Evolutionary conservation across 2,888 invertebrate species (phyloP), one percentile per base, ranked within the genome.

Genomic region (Athetis lepigone): DNA sequence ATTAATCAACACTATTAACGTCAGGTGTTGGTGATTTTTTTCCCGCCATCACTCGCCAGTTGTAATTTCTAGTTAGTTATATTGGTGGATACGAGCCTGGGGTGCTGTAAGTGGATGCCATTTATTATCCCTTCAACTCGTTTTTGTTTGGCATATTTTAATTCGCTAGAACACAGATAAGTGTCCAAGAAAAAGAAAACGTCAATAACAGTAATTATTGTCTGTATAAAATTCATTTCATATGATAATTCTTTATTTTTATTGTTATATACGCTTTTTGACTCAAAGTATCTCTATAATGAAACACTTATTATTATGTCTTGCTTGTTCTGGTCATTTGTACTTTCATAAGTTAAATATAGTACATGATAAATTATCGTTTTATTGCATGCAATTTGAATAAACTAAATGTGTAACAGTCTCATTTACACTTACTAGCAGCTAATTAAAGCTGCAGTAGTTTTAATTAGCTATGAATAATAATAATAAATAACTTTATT

Each of bases 1-100:
- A 89, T 88, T 88, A 90, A 89, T 89, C 88, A 89, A 85, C 78
- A 49, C 77, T 77, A 81, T 83, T 80, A 77, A 51, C 73, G 71
- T 81, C 81, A 75, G 66, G 58, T 70, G 63, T 77, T 66, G 19
- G 47, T 47, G 43, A 63, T 77, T 82, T 83, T 83, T 85, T 86
- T 80, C 72, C 47, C 19, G 39, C 18, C 46, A 55, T 49, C 49
- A 56, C 59, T 40, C 16, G 21, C 19, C 21, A 47, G 45, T 55
- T 25, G 42, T 23, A 51, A 23, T 16, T 55, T 40, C 19, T 58
- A 13, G 27, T 70, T 70, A 37, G 46, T 70, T 55, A 68, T 63
- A 61, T 71, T 77, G 33, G 25, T 49, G 43, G 43, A 16, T 33
- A 36, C 45, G 45, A 69, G 62, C 49, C 50, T 23, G 36, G n/a